Evolutionary conservation across 2,797 vertebrate species (phyloP).

Genomic region (Mionectes olivaceus): DNA sequence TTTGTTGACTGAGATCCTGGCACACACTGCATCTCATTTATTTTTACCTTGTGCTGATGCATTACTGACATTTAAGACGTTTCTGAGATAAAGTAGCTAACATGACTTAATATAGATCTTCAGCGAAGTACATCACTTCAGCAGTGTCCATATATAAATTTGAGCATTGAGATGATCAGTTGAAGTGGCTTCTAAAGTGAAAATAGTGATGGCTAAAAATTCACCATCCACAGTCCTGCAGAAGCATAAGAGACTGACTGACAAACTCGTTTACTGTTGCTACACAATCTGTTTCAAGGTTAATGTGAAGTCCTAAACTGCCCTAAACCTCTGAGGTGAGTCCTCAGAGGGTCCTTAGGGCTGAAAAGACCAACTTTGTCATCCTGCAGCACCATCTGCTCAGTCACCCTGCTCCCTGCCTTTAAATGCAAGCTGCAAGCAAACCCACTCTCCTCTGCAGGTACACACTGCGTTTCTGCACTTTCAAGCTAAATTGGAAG

Average conservation of each 20-base stretch:
- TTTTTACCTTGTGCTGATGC: neutral
- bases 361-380: neutral
- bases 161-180: neutral
- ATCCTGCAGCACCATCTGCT: neutral
- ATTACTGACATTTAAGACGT: neutral
- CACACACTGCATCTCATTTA: neutral
- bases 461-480: neutral
- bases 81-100: neutral
- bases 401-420: neutral
- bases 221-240: neutral
- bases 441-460: neutral
- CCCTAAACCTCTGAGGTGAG: neutral
- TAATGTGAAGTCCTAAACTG: neutral
- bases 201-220: neutral
- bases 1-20: neutral
- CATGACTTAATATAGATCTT: neutral
- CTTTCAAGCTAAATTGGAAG: neutral
- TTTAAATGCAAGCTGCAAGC: neutral
- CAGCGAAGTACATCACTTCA: neutral
- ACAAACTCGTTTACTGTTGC: fast-evolving
- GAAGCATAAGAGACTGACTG: neutral
- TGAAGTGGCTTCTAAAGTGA: neutral
- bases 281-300: neutral
- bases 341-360: neutral
- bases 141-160: neutral